Conservation (phyloP, 1,140 invertebrate species). For the Harlomillsia oculata region DNA sequence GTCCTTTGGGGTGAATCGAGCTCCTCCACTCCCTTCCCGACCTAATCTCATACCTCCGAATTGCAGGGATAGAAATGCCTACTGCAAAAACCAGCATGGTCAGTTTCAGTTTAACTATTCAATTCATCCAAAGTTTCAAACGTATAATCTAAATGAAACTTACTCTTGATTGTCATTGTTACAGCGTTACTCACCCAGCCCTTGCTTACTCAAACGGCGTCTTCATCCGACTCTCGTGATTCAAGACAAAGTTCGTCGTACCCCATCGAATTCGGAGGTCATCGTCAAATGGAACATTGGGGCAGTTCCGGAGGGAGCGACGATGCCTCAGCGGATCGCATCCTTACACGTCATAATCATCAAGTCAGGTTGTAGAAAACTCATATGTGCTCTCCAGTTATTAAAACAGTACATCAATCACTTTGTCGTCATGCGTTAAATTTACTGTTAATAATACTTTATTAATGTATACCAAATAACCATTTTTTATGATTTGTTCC, state of each 20-base stretch:
- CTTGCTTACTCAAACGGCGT: slow-evolving; percentile 28
- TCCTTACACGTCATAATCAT: too few relatives aligned
- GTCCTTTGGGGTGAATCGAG: slow-evolving; percentile 5
- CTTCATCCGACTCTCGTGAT: slow-evolving; percentile 31
- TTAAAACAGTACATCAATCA: too few relatives aligned
- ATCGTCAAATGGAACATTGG: slow-evolving; percentile 22
- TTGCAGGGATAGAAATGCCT: slow-evolving; percentile 16
- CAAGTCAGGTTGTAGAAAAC: too few relatives aligned
- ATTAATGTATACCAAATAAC: neutral
- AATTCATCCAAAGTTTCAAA: too few relatives aligned
- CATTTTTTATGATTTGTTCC: neutral
- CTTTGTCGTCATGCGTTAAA: too few relatives aligned
- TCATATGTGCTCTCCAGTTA: too few relatives aligned
- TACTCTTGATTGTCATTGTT: too few relatives aligned
- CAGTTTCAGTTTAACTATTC: neutral
- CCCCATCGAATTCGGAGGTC: slow-evolving; percentile 21
- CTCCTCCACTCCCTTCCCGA: slow-evolving; percentile 20
- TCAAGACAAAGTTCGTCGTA: slow-evolving; percentile 21
- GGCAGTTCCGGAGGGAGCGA: slow-evolving; percentile 24
- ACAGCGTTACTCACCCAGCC: slow-evolving; percentile 29
- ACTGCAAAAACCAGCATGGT: slow-evolving; percentile 13
- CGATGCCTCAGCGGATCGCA: slow-evolving; percentile 21
- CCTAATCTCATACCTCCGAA: slow-evolving; percentile 14
- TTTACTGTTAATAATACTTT: too few relatives aligned
- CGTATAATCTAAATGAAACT: too few relatives aligned